Base-by-base conservation (phyloP, 2,113 vertebrate species). In the Odocoileus hemionus region DNA sequence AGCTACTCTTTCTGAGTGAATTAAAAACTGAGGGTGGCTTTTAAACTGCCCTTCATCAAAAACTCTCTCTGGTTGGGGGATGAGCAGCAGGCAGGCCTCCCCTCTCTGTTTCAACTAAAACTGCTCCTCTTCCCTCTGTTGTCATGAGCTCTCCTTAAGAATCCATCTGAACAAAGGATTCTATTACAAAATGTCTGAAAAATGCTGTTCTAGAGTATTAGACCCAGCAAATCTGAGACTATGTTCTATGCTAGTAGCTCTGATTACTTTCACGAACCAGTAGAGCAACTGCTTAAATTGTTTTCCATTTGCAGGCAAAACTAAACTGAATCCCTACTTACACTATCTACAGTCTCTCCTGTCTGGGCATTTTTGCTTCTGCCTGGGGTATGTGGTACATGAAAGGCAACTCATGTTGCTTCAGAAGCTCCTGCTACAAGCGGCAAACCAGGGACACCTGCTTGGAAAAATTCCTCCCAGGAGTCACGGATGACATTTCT, bases 391-490 rank as follows among this genome's bases (percentile, higher is more conserved):
- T 58, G 96, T 89, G 83, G 54, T 79, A 64, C 95, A 26, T 39
- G 36, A 86, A 78, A 58, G 64, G 84, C 80, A 74, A 30, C 55
- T 85, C 95, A 86, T 61, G 45, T 80, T 84, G 97, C 94, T 91
- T 92, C 80, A 47, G 94, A 86, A 91, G 57, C 64, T 92, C 89
- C n/a, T 74, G 60, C 93, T 76, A 47, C 12, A 45, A 89, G 80
- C 45, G 43, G 95, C 96, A 97, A 96, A 93, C 33, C 78, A 58
- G 64, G 58, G 86, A 93, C 96, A 97, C 96, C 91, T 95, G 96
- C 96, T 92, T 95, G 91, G 95, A 97, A 92, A 91, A 96, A 95
- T 96, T 95, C 93, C 95, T 97, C 97, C 97, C 97, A 90, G 97
- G 96, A 93, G 96, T 90, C 95, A 43, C 1, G 23, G 93, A 93